Percentiles rank a stretch among this genome's conserved stretches.
phyloP scores from a whole-genome alignment of 2,888 invertebrate species.

The Eucera pruinosa region DNA sequence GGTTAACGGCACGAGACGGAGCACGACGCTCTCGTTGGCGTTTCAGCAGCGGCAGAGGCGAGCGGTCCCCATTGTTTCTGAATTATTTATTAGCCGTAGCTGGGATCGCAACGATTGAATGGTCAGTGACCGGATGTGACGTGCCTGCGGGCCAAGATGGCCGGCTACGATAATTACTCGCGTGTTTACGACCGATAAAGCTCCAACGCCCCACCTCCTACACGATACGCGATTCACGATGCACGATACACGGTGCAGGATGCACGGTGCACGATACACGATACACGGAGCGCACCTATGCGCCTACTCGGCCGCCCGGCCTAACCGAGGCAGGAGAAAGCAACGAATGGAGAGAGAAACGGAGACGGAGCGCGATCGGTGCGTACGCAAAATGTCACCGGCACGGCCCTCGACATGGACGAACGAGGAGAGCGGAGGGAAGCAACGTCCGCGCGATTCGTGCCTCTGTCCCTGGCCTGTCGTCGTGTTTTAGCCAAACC shows the following conservation, averaged over 20 bases:
- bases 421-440: too few species aligned
- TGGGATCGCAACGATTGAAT: conserved; percentile 78
- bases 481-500: too few species aligned
- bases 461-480: too few species aligned
- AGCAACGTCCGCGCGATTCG: too few species aligned
- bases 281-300: conserved; percentile 46
- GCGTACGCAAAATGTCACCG: conserved; percentile 62
- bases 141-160: conserved; percentile 74
- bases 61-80: conserved; percentile 64
- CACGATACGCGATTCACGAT: too few species aligned
- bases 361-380: conserved; percentile 13
- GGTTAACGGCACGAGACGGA: too few species aligned
- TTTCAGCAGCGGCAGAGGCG: conserved; percentile 32
- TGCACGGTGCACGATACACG: too few species aligned
- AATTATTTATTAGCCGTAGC: conserved; percentile 73
- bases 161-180: conserved; percentile 77
- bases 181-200: conserved; percentile 80
- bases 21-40: conserved; percentile 9
- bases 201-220: conserved; percentile 53
- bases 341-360: not conserved
- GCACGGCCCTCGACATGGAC: conserved; percentile 43
- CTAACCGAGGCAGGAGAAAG: too few species aligned
- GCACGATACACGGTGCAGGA: too few species aligned
- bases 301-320: conserved; percentile 21
- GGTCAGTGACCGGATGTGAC: conserved; percentile 82